A percentile compares a stretch with the other conserved stretches of the same genome.
These are phyloP conservation scores for Echinarachnius parma DNA, from an alignment of 53 echinoderm and acorn worm genomes.

Conservation along the genomic window DNA sequence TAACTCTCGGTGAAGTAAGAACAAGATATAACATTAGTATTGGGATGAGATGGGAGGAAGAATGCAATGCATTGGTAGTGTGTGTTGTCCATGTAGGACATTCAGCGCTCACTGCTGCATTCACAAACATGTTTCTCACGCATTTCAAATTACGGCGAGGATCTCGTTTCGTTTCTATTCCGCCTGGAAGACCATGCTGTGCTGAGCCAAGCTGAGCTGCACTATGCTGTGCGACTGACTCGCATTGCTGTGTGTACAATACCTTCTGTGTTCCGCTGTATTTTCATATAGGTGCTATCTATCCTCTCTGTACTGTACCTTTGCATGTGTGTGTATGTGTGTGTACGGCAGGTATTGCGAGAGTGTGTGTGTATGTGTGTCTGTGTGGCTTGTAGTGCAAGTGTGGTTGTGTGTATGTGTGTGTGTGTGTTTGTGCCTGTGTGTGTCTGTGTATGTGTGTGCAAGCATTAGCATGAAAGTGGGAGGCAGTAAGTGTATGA, in stretches of 20 bases:
- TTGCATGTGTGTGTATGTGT: constrained; percentile 5
- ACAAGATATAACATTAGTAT: too few relatives aligned
- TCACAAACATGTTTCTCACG: constrained; percentile 37
- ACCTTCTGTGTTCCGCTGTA: background rate
- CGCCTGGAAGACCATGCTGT: too few relatives aligned
- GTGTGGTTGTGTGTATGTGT: constrained; percentile 47
- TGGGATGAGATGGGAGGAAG: too few relatives aligned
- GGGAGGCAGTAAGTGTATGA: constrained; percentile 40
- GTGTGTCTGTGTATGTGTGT: constrained; percentile 23
- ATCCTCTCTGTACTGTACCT: background rate
- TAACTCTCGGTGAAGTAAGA: too few relatives aligned
- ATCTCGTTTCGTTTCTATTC: constrained; percentile 14
- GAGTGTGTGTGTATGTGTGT: constrained; percentile 5
- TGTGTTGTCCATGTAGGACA: too few relatives aligned
- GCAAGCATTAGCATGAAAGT: constrained; percentile 39
- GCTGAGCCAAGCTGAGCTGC: too few relatives aligned
- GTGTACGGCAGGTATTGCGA: constrained; percentile 12
- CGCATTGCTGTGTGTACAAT: background rate
- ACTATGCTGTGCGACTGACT: too few relatives aligned
- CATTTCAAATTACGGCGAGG: constrained; percentile 27
- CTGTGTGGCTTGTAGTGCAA: too few relatives aligned
- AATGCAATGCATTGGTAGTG: too few relatives aligned
- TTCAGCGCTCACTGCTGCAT: too few relatives aligned
- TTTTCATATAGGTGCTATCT: background rate
- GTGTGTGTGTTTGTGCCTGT: constrained; percentile 4